Conservation (phyloP, 2,888 invertebrate genomes). For the Tachina lurida region DNA sequence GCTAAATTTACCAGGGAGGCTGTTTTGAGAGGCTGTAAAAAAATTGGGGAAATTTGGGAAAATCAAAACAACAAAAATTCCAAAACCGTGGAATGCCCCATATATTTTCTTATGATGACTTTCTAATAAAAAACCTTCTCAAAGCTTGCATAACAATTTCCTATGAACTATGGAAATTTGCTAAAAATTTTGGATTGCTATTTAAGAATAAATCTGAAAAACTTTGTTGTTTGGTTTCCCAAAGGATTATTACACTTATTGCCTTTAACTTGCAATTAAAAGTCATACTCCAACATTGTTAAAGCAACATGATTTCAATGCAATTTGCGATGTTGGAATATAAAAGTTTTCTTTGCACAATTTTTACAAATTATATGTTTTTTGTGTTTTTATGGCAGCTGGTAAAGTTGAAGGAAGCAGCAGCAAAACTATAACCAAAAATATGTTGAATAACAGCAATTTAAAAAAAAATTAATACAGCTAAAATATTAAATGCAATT, state of each 20-base stretch:
- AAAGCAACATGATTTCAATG: conserved; percentile 32
- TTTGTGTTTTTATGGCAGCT: conserved; percentile 33
- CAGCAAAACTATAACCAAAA: conserved; percentile 14
- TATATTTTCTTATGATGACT: no score
- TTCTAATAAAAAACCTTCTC: no score
- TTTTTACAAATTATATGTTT: conserved; percentile 20
- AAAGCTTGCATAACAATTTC: no score
- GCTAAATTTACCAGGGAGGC: no score
- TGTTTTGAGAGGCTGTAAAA: no score
- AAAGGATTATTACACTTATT: conserved; percentile 27
- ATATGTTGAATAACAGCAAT: neutral
- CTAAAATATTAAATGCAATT: conserved; percentile 56
- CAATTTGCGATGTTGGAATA: conserved; percentile 36
- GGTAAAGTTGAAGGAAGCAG: conserved; percentile 2
- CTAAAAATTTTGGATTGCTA: neutral
- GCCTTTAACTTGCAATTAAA: conserved; percentile 49
- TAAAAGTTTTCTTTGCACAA: conserved; percentile 29
- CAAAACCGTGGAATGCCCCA: no score
- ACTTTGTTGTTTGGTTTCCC: neutral
- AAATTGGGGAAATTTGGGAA: no score
- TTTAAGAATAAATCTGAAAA: neutral
- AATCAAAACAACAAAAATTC: no score
- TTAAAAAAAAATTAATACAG: neutral
- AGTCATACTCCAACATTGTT: conserved; percentile 41
- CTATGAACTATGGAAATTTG: no score